A percentile compares a stretch with the other conserved stretches of the same genome.
Evolutionary conservation across 2,797 vertebrate genomes (phyloP).

Genomic region (Dendrocincla fuliginosa): DNA sequence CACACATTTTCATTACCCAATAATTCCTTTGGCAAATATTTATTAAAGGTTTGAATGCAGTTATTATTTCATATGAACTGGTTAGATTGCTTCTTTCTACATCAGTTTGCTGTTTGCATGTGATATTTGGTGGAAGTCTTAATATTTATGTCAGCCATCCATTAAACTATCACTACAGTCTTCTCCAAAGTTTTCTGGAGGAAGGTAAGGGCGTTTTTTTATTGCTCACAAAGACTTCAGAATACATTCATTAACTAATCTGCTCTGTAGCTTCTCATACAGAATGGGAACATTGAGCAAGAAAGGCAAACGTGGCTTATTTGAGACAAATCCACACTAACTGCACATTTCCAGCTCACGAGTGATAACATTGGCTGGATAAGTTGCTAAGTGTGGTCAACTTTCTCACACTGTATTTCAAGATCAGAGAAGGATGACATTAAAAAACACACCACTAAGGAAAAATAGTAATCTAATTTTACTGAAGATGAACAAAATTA

Average conservation of each 20-base stretch:
- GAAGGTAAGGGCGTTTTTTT: not conserved
- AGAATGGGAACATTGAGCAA: not conserved
- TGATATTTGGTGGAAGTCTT: not conserved
- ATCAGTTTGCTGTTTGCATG: not conserved
- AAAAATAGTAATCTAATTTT: constrained; percentile 71
- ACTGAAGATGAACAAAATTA: constrained; percentile 69
- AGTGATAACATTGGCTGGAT: not conserved
- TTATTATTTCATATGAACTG: not conserved
- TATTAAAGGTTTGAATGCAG: not conserved
- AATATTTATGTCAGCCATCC: not conserved
- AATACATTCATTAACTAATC: not conserved
- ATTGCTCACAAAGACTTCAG: not conserved
- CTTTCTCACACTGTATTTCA: constrained; percentile 23
- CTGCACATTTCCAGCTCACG: not conserved
- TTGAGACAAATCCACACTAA: not conserved
- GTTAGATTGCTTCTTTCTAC: not conserved
- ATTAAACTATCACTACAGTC: not conserved
- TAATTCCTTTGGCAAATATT: not conserved
- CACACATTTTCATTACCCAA: not conserved
- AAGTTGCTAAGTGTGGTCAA: not conserved
- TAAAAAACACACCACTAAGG: constrained; percentile 9
- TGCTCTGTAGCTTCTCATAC: not conserved
- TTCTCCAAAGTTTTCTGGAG: not conserved
- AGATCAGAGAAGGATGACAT: constrained; percentile 58
- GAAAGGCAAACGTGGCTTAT: not conserved